Percentiles rank a stretch among this genome's conserved stretches.
phyloP scores from a whole-genome alignment of 1,140 invertebrate genomes.

The Limonius californicus region DNA sequence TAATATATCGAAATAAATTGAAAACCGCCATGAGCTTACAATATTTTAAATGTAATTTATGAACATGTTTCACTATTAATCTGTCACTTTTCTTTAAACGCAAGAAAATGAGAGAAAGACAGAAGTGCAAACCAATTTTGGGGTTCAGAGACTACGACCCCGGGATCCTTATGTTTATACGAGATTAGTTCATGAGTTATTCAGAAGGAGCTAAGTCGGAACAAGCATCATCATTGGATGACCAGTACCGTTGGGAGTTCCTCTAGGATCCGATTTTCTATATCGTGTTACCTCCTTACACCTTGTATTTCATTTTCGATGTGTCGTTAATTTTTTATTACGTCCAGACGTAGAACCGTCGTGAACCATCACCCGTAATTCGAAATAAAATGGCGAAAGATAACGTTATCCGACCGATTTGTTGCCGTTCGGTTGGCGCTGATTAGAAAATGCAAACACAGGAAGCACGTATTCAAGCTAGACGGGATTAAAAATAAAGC shows the following conservation, averaged over 20 bases:
- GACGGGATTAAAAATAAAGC: too few relatives aligned
- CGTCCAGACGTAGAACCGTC: not conserved
- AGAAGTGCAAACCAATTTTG: not conserved
- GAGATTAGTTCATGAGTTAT: conserved; percentile 10
- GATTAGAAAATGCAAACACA: too few relatives aligned
- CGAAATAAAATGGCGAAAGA: too few relatives aligned
- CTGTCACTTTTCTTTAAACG: too few relatives aligned
- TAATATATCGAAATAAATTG: too few relatives aligned
- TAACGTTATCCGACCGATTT: too few relatives aligned
- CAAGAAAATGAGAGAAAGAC: not conserved
- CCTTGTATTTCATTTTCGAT: conserved; percentile 1
- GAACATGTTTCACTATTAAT: too few relatives aligned
- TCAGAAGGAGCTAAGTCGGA: not conserved
- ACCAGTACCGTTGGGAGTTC: not conserved
- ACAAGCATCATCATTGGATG: conserved; percentile 8
- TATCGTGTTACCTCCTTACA: conserved; percentile 1
- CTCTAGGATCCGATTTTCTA: conserved; percentile 1
- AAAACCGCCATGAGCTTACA: too few relatives aligned
- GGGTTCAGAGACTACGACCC: not conserved
- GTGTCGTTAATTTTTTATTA: conserved; percentile 4
- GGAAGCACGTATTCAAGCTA: too few relatives aligned
- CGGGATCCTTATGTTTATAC: conserved; percentile 5
- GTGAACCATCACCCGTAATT: too few relatives aligned
- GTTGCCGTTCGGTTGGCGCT: too few relatives aligned
- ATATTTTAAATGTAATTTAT: too few relatives aligned